Conservation (phyloP, 2,797 vertebrate species). For the Kryptopterus vitreolus region DNA sequence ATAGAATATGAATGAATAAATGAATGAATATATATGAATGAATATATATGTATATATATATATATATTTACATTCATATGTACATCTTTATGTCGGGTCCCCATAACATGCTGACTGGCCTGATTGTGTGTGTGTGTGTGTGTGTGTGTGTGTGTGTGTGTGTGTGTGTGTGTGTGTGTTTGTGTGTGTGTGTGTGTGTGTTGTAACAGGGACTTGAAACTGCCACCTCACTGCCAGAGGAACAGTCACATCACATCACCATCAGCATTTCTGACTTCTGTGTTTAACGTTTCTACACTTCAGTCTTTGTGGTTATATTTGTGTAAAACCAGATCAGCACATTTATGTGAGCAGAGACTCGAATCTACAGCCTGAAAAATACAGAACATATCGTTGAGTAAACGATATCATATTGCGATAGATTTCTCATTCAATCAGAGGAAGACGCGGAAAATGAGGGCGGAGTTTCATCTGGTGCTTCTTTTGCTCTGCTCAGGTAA, state of each 20-base stretch:
- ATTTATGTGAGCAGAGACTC: neutral
- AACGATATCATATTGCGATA: neutral
- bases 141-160: neutral
- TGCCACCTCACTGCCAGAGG: neutral
- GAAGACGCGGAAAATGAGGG: neutral
- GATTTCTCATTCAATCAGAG: neutral
- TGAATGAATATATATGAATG: too few relatives aligned
- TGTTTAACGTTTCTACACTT: neutral
- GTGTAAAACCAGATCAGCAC: neutral
- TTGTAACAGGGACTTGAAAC: neutral
- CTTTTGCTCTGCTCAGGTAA: constrained; percentile 16
- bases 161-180: neutral
- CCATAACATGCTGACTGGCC: neutral
- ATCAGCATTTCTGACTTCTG: neutral
- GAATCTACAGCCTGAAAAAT: neutral
- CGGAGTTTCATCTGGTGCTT: neutral
- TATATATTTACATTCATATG: too few relatives aligned
- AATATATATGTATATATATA: too few relatives aligned
- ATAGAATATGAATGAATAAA: too few relatives aligned
- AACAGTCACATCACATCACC: neutral
- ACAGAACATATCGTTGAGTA: neutral
- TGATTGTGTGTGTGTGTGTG: neutral
- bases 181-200: neutral
- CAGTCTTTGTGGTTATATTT: neutral
- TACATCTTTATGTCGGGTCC: neutral